Conservation (phyloP, 1,140 invertebrate genomes). For the Conopomorpha cramerella region DNA sequence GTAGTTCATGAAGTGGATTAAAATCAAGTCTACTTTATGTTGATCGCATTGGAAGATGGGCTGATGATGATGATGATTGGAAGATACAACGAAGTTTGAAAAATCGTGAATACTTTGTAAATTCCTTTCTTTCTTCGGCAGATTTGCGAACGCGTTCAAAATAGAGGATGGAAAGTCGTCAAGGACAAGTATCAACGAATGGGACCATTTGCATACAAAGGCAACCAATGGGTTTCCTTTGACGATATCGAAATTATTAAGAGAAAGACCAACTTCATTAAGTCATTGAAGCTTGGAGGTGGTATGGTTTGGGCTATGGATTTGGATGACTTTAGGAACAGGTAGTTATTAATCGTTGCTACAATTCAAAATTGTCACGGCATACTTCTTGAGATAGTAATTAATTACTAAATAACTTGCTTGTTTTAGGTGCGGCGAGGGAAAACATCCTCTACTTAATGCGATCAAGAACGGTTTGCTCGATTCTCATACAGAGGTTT, state of each 20-base stretch:
- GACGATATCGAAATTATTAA: slow-evolving; percentile 82
- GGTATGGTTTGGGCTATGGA: slow-evolving; percentile 92
- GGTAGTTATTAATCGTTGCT: too few species aligned
- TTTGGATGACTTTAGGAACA: slow-evolving; percentile 81
- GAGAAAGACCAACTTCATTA: slow-evolving; percentile 77
- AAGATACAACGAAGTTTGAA: too few species aligned
- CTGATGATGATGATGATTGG: too few species aligned
- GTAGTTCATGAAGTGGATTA: too few species aligned
- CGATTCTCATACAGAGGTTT: slow-evolving; percentile 25
- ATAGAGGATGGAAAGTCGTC: slow-evolving; percentile 78
- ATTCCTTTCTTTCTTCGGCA: too few species aligned
- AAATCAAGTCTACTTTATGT: too few species aligned
- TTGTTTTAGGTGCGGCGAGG: slow-evolving; percentile 67
- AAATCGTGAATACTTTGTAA: background rate
- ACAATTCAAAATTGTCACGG: too few species aligned
- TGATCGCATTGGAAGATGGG: too few species aligned
- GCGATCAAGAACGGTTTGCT: slow-evolving; percentile 71
- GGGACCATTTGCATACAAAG: slow-evolving; percentile 85
- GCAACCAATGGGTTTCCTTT: slow-evolving; percentile 87
- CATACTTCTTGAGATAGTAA: slow-evolving; percentile 1
- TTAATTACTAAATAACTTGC: too few species aligned
- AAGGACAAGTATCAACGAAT: slow-evolving; percentile 76
- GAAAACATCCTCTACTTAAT: slow-evolving; percentile 75
- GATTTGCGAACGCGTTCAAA: slow-evolving; percentile 80
- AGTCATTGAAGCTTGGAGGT: slow-evolving; percentile 77